Evolutionary conservation across 2,797 vertebrate species (phyloP), one percentile per base, ranked within the genome.

Genomic region (Cossypha caffra): DNA sequence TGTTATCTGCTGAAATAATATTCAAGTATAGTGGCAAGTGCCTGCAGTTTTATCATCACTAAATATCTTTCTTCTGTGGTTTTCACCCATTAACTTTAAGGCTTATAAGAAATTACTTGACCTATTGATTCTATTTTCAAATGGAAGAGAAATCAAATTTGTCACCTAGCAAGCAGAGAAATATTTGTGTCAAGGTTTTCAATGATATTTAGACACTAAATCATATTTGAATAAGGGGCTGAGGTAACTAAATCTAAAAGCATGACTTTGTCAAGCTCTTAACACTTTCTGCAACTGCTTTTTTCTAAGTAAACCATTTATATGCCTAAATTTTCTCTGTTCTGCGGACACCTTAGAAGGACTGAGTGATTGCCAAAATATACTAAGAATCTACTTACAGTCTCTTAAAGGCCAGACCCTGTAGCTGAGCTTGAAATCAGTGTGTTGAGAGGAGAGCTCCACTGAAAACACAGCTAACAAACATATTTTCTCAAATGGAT

Each of bases 101-200:
- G 16, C 3, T 91, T 80, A 45, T 54, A 38, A 86, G 61, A 93
- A 95, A 80, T 58, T 35, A 61, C 3, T 86, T 76, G 62, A 64
- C 66, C 31, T 88, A 71, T n/a, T 71, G 20, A 63, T 63, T 73
- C 11, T 40, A 7, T 78, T 90, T 87, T 80, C 68, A 93, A 88
- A 64, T 38, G 20, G 68, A 76, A 87, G 61, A 55, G 3, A 88
- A 76, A 79, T 42, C 0, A 74, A 72, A 40, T 67, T 72, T 83
- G 16, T 74, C 66, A 71, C 42, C 24, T 31, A 88, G 8, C 3
- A 63, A 78, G 20, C 6, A 64, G 8, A 80, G 26, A 80, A 83
- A 88, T 80, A 93, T 76, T 89, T 74, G 16, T 37, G 33, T 90
- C 48, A 91, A 80, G 20, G 29, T 83, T 86, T 93, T 77, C 74